Percentiles rank a stretch among this genome's conserved stretches.
Conservation (phyloP, 2,888 invertebrate species). For the Meloe dianella region DNA sequence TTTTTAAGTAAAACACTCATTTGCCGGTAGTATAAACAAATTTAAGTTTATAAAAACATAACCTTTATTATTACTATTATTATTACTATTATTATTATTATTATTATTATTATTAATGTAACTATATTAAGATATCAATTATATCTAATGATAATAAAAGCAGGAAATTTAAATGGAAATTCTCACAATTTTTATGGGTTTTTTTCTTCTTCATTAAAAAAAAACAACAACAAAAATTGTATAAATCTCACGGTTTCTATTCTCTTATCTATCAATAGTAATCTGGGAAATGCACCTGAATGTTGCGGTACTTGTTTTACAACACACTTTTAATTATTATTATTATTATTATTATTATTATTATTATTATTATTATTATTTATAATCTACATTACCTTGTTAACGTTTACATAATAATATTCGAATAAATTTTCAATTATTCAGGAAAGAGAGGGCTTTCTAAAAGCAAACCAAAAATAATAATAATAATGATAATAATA, state of each 20-base stretch:
- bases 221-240: no score
- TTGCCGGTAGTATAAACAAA: not conserved
- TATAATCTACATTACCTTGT: not conserved
- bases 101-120: no score
- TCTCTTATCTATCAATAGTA: not conserved
- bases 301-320: not conserved
- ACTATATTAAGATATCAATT: no score
- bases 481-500: not conserved
- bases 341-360: slow-evolving; percentile 8
- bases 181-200: not conserved
- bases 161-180: not conserved
- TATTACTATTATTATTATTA: no score
- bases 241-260: slow-evolving; percentile 1
- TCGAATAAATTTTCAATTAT: not conserved
- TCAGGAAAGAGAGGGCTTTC: not conserved
- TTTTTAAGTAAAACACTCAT: not conserved
- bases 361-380: no score
- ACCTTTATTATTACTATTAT: not conserved
- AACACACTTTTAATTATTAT: not conserved
- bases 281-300: slow-evolving; percentile 2
- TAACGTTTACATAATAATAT: slow-evolving; percentile 1
- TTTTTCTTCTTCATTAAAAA: not conserved
- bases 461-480: not conserved
- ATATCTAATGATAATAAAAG: no score
- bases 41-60: not conserved